phyloP scores from a whole-genome alignment of 2,888 invertebrate genomes.

The Smittia sp. region DNA sequence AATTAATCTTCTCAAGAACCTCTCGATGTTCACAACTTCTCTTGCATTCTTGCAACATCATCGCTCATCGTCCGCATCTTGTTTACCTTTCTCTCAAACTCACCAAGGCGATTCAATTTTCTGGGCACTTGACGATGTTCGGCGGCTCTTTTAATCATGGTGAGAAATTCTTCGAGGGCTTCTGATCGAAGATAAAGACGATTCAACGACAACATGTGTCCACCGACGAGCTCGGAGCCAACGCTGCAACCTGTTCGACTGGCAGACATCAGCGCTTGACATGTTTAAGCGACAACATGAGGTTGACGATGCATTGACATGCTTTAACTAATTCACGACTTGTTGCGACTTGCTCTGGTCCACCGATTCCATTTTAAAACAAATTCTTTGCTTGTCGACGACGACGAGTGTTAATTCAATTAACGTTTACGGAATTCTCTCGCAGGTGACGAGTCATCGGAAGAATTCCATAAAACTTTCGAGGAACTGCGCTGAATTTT shows the following conservation, averaged over 20 bases:
- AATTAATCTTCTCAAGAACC: no score
- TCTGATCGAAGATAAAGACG: no score
- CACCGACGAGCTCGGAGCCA: no score
- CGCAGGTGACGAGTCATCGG: neutral
- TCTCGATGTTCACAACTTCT: no score
- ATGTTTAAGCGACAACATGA: no score
- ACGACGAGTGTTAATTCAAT: neutral
- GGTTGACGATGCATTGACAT: no score
- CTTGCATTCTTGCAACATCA: neutral
- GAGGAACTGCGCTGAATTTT: no score
- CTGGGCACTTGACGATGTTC: neutral
- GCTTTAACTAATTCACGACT: no score
- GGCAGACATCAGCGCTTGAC: no score
- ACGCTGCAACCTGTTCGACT: no score
- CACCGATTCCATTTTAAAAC: neutral
- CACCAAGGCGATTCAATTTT: neutral
- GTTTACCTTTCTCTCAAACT: conserved; percentile 3
- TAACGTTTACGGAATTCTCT: neutral
- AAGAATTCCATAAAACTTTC: neutral
- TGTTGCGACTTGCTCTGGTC: no score
- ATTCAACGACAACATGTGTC: no score
- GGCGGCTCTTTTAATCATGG: neutral
- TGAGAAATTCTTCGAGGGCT: neutral
- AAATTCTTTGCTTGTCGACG: neutral
- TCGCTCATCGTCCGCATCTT: neutral